These are phyloP conservation scores for Epistrophe grossulariae DNA, from an alignment of 2,888 invertebrate genomes.

Conservation along the genomic window DNA sequence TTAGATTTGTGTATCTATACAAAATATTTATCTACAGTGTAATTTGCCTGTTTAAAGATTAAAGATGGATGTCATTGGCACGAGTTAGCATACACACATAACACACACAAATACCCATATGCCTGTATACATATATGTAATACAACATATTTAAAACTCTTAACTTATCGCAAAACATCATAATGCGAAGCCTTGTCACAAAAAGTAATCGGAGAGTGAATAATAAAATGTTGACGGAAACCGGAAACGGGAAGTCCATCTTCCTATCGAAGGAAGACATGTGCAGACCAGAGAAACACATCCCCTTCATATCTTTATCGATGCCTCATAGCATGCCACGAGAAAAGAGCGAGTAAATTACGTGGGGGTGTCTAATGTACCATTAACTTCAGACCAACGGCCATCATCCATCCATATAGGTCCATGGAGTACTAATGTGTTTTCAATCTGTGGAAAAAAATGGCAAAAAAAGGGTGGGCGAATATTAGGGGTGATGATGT, in stretches of 20 bases:
- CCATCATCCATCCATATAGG: constrained; percentile 63
- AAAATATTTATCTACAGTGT: constrained; percentile 1
- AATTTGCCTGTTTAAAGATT: constrained; percentile 20
- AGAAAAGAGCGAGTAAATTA: constrained; percentile 72
- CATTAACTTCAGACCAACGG: constrained; percentile 72
- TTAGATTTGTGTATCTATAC: neutral
- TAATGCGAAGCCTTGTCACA: constrained; percentile 60
- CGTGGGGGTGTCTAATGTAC: constrained; percentile 75
- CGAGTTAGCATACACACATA: neutral
- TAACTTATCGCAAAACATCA: constrained; percentile 43
- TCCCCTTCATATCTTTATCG: constrained; percentile 68
- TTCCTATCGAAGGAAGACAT: constrained; percentile 78
- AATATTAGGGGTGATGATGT: constrained; percentile 59
- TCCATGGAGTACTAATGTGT: constrained; percentile 73
- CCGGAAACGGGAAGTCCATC: constrained; percentile 84
- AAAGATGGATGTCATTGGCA: constrained; percentile 15
- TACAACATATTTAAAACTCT: constrained; percentile 34
- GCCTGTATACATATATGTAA: neutral
- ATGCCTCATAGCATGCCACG: constrained; percentile 57
- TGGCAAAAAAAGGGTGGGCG: constrained; percentile 49
- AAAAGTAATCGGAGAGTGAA: constrained; percentile 64
- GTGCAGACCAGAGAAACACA: constrained; percentile 62
- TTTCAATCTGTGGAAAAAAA: constrained; percentile 69
- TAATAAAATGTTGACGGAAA: constrained; percentile 81
- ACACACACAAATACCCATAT: neutral